phyloP scores from a whole-genome alignment of 2,797 vertebrate genomes.

The Hydrocynus forskahlii region DNA sequence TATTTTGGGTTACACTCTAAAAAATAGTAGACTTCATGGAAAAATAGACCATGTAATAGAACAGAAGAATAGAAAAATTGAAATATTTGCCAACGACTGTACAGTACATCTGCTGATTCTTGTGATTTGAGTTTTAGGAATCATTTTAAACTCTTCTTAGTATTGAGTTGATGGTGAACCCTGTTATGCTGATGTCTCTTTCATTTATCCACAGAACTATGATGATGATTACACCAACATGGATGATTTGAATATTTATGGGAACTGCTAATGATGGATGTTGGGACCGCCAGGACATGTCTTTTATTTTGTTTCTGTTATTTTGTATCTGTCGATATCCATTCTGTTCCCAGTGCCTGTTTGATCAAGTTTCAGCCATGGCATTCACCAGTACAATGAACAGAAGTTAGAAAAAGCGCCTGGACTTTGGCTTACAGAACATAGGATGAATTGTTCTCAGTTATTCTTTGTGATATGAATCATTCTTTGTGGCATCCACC shows the following conservation, averaged over 20 bases:
- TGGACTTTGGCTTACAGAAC: no score
- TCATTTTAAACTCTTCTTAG: neutral
- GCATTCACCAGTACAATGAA: no score
- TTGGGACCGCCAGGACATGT: neutral
- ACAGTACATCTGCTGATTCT: no score
- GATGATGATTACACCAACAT: conserved; percentile 33
- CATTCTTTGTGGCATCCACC: no score
- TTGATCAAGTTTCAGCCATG: neutral
- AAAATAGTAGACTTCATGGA: no score
- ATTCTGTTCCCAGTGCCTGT: neutral
- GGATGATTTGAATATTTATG: conserved; percentile 33
- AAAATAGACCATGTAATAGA: no score
- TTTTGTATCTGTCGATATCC: neutral
- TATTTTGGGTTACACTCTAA: no score
- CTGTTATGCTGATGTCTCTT: neutral
- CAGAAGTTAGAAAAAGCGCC: no score
- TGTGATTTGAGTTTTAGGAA: neutral
- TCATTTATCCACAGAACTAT: conserved; percentile 17
- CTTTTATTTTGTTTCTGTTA: neutral
- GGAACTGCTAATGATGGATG: conserved; percentile 31
- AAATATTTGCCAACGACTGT: no score
- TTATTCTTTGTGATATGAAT: no score
- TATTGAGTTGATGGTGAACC: neutral
- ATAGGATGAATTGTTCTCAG: no score
- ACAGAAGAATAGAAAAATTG: no score